Base-by-base conservation (phyloP, 2,797 vertebrate genomes). In the Scarus forsteni region DNA sequence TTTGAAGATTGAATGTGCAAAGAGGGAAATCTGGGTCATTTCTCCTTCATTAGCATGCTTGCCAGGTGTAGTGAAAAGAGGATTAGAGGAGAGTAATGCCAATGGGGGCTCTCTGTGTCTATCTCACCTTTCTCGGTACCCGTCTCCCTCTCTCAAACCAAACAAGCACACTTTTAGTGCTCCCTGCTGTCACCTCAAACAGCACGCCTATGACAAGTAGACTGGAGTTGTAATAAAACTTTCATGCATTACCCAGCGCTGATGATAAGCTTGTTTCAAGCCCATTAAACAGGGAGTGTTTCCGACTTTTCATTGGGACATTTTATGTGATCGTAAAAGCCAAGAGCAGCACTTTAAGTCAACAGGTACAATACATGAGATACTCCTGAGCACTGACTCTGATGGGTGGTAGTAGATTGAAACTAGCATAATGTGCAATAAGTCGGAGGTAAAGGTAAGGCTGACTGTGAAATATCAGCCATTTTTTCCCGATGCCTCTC, bases 41-140 rank as follows among this genome's bases (percentile, higher is more conserved):
- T 85, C 69, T 81, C 73, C 71, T 66, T 88, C 88, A 90, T 92
- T 90, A 90, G 88, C 84, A 91, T 92, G 87, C 90, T 75, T 89
- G 76, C 87, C 89, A 92, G 92, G 90, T 93, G 86, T 85, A 73
- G 70, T n/a, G 14, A 80, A 88, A 88, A 89, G 84, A 89, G 85
- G 89, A 92, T 91, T 90, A 92, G 71, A 85, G 75, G 57, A 63
- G 80, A 80, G 80, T 74, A 66, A 70, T 73, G 71, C 84, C 77
- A 80, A 62, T 44, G 66, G 73, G 49, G 57, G 45, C 70, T 79
- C 73, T 79, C 56, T 27, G 15, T 36, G 52, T 54, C 35, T 8
- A 54, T 19, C 10, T 52, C 67, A 51, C 50, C 50, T 51, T 55
- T 64, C 43, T 66, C 9, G 43, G 34, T 62, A 14, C 42, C 39